Conservation (phyloP, 2,888 invertebrate species). For the Dryococelus australis region DNA sequence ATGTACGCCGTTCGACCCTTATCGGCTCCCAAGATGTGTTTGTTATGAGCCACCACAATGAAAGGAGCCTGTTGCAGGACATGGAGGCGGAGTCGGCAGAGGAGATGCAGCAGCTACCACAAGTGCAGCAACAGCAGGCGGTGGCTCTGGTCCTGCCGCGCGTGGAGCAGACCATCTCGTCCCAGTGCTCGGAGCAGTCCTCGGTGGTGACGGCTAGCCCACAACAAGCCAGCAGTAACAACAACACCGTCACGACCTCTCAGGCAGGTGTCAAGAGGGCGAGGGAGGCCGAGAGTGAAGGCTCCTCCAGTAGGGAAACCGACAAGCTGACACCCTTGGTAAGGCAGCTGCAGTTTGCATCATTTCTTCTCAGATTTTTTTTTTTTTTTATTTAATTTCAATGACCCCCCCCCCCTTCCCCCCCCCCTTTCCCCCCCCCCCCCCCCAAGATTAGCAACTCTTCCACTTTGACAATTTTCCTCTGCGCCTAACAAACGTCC, state of each 20-base stretch:
- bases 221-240: conserved; percentile 60
- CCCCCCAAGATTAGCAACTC: no score
- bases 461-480: no score
- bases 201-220: conserved; percentile 51
- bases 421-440: no score
- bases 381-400: no score
- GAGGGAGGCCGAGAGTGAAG: conserved; percentile 65
- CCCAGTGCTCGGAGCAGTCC: conserved; percentile 60
- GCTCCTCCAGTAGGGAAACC: conserved; percentile 54
- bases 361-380: no score
- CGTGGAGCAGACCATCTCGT: conserved; percentile 60
- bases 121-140: conserved; percentile 60
- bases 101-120: conserved; percentile 48
- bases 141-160: conserved; percentile 76
- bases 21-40: no score
- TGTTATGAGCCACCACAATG: no score
- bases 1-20: no score
- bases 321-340: conserved; percentile 28
- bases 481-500: no score
- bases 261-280: conserved; percentile 70
- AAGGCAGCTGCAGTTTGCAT: conserved; percentile 47
- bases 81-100: conserved; percentile 56
- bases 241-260: conserved; percentile 71
- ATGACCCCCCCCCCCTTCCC: no score
- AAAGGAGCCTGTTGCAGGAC: conserved; percentile 51